Evolutionary conservation across 2,888 invertebrate genomes (phyloP).

Genomic region (Corbicula japonica): DNA sequence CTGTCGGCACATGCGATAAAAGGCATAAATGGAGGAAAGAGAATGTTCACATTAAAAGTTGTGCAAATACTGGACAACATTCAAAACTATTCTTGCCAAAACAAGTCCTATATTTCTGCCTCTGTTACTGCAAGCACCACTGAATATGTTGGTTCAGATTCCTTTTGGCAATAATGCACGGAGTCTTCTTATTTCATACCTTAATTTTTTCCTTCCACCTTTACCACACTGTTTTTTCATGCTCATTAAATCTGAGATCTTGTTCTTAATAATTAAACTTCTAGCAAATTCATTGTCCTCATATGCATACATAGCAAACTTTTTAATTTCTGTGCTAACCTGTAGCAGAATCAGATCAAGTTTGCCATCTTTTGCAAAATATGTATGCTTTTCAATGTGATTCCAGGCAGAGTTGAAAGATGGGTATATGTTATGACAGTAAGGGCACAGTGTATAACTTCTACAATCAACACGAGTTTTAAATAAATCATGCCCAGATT

Average conservation of each 20-base stretch:
- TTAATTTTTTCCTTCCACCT: neutral
- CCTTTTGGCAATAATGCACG: too few relatives aligned
- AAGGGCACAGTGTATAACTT: neutral
- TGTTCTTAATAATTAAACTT: neutral
- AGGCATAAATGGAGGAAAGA: too few relatives aligned
- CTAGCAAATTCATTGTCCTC: neutral
- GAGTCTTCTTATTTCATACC: neutral
- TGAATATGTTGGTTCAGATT: too few relatives aligned
- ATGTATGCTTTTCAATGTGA: conserved; percentile 4
- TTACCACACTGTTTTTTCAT: conserved; percentile 12
- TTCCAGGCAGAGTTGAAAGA: neutral
- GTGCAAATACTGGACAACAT: too few relatives aligned
- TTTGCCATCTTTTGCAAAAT: neutral
- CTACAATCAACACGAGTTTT: neutral
- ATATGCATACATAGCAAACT: neutral
- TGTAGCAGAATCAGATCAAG: conserved; percentile 1
- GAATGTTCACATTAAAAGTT: too few relatives aligned
- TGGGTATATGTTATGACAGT: neutral
- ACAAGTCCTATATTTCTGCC: too few relatives aligned
- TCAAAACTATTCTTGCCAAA: too few relatives aligned
- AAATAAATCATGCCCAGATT: neutral
- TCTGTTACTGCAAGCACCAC: too few relatives aligned
- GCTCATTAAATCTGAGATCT: neutral
- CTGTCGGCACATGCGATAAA: too few relatives aligned
- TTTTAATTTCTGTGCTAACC: neutral